Percentiles rank a stretch among this genome's conserved stretches.
Conservation (phyloP, 2,113 vertebrate genomes). For the Propithecus coquereli region DNA sequence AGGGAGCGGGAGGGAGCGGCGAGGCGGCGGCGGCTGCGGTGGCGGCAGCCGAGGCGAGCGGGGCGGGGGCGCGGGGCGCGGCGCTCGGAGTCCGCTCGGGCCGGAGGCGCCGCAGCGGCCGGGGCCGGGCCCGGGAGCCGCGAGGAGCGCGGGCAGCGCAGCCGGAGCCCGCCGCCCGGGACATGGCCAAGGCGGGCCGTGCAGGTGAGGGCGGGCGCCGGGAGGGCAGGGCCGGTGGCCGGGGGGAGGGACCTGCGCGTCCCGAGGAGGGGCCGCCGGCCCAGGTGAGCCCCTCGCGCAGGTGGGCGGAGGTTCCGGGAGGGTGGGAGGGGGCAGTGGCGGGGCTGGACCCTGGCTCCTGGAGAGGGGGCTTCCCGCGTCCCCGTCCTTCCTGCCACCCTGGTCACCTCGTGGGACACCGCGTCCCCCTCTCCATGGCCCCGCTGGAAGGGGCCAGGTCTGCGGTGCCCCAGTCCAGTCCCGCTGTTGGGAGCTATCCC, state of each 20-base stretch:
- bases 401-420: slow-evolving; percentile 56
- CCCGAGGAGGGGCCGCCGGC: neutral
- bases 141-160: slow-evolving; percentile 49
- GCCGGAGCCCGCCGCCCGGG: slow-evolving; percentile 66
- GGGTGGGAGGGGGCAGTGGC: neutral
- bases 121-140: slow-evolving; percentile 46
- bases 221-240: neutral
- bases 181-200: slow-evolving; percentile 77
- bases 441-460: neutral
- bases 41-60: slow-evolving; percentile 59
- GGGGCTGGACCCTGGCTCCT: neutral
- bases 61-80: slow-evolving; percentile 67
- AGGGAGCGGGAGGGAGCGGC: slow-evolving; percentile 72
- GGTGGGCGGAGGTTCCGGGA: slow-evolving; percentile 40
- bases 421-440: neutral
- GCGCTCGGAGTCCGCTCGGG: slow-evolving; percentile 54
- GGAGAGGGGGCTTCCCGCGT: neutral
- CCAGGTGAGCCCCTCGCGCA: slow-evolving; percentile 53
- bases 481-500: neutral
- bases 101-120: slow-evolving; percentile 46
- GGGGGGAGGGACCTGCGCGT: neutral
- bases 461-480: neutral
- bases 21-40: slow-evolving; percentile 72
- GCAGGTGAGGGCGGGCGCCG: slow-evolving; percentile 73
- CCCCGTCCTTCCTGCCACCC: slow-evolving; percentile 53